These are phyloP conservation scores for Trypoxylon attenuatum DNA, from an alignment of 2,888 invertebrate genomes.

Conservation along the genomic window DNA sequence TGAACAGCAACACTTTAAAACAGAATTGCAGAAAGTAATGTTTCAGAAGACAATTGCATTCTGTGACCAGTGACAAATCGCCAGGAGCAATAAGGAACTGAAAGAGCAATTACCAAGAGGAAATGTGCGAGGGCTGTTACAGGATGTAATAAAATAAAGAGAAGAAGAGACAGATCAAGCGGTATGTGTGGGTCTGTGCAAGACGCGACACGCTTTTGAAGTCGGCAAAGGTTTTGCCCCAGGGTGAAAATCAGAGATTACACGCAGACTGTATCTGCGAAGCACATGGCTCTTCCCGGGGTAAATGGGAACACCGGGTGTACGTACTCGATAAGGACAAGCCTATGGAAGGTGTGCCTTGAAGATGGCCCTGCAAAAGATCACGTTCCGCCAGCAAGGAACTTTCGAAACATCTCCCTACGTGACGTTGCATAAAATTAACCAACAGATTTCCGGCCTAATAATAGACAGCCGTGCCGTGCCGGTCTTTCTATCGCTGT, in stretches of 20 bases:
- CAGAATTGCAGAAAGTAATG: no score
- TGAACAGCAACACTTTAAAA: no score
- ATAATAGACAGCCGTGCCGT: conserved; percentile 13
- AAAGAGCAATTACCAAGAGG: conserved; percentile 4
- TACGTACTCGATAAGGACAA: conserved; percentile 18
- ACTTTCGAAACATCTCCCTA: conserved; percentile 30
- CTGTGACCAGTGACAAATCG: background rate
- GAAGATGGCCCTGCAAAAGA: conserved; percentile 20
- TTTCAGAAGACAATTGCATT: no score
- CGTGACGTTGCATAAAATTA: conserved; percentile 30
- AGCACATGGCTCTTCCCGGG: conserved; percentile 33
- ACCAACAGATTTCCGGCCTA: conserved; percentile 19
- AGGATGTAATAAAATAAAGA: conserved; percentile 17
- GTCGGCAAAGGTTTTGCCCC: conserved; percentile 20
- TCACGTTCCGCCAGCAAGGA: conserved; percentile 11
- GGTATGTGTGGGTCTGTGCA: no score
- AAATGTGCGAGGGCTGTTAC: conserved; percentile 5
- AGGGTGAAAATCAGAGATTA: conserved; percentile 33
- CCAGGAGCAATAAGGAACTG: conserved; percentile 31
- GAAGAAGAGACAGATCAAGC: no score
- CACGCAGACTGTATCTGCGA: conserved; percentile 20
- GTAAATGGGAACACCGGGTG: conserved; percentile 9
- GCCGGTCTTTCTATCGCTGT: background rate
- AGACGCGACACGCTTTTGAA: conserved; percentile 21
- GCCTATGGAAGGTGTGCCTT: background rate